Evolutionary conservation across 2,888 invertebrate genomes (phyloP).

Genomic region (Tetragnatha montana): DNA sequence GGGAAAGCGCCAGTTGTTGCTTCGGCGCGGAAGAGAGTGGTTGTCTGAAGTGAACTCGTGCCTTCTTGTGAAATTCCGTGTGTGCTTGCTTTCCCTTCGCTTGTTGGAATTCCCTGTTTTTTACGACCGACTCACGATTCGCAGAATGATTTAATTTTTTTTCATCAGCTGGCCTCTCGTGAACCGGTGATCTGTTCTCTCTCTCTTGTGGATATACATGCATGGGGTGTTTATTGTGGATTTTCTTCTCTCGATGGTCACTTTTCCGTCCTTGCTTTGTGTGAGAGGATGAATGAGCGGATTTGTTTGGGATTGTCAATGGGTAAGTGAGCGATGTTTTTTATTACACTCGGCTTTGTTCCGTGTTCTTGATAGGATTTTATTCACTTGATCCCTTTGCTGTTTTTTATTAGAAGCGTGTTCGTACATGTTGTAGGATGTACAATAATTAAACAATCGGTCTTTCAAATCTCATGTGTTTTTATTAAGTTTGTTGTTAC

Average conservation of each 20-base stretch:
- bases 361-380: too few relatives aligned
- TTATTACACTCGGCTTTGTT: too few relatives aligned
- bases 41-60: constrained; percentile 52
- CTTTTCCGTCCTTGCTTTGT: neutral
- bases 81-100: constrained; percentile 4
- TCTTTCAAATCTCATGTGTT: too few relatives aligned
- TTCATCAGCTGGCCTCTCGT: constrained; percentile 3
- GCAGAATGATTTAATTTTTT: constrained; percentile 38
- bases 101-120: constrained; percentile 28
- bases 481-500: too few relatives aligned
- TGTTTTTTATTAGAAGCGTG: too few relatives aligned
- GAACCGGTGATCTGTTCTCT: neutral
- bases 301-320: neutral
- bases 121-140: constrained; percentile 47
- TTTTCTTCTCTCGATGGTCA: neutral
- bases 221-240: constrained; percentile 53
- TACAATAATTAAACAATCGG: too few relatives aligned
- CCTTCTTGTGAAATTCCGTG: constrained; percentile 63
- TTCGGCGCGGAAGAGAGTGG: constrained; percentile 46
- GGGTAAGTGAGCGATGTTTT: neutral
- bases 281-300: neutral
- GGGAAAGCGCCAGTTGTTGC: constrained; percentile 62
- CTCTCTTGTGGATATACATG: constrained; percentile 39
- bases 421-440: too few relatives aligned
- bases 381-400: too few relatives aligned